A percentile compares a stretch with the other conserved stretches of the same genome.
These are phyloP conservation scores for Agriopis marginaria DNA, from an alignment of 2,888 invertebrate genomes.

Conservation along the genomic window DNA sequence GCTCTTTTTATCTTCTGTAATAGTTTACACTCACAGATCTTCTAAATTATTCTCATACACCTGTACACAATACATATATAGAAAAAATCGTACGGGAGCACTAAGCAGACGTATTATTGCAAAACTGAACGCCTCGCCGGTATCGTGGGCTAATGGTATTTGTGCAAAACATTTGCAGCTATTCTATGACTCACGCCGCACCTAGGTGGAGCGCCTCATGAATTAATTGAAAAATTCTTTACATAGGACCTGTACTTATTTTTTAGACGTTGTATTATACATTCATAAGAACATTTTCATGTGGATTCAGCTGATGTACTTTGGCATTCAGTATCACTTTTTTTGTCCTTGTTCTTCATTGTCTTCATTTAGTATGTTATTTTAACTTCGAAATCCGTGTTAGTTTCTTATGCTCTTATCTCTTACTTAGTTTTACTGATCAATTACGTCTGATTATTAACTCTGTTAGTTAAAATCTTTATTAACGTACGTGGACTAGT, in stretches of 20 bases:
- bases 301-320: background rate
- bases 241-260: slow-evolving; percentile 1
- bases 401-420: no score
- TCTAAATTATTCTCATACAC: slow-evolving; percentile 8
- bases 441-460: no score
- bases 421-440: no score
- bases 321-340: background rate
- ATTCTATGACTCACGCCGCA: slow-evolving; percentile 42
- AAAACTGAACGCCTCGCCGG: slow-evolving; percentile 24
- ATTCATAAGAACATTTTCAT: background rate
- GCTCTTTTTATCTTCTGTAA: no score
- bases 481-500: no score
- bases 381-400: no score
- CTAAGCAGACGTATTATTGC: slow-evolving; percentile 24
- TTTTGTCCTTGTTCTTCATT: background rate
- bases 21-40: slow-evolving; percentile 5
- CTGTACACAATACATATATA: background rate
- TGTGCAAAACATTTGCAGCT: slow-evolving; percentile 46
- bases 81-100: slow-evolving; percentile 12
- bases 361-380: background rate
- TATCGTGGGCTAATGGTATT: slow-evolving; percentile 37
- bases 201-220: slow-evolving; percentile 35
- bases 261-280: background rate
- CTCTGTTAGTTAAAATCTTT: no score
- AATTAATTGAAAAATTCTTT: slow-evolving; percentile 36